Base-by-base conservation (phyloP, 1,140 invertebrate genomes). In the Drosophila arizonae region DNA sequence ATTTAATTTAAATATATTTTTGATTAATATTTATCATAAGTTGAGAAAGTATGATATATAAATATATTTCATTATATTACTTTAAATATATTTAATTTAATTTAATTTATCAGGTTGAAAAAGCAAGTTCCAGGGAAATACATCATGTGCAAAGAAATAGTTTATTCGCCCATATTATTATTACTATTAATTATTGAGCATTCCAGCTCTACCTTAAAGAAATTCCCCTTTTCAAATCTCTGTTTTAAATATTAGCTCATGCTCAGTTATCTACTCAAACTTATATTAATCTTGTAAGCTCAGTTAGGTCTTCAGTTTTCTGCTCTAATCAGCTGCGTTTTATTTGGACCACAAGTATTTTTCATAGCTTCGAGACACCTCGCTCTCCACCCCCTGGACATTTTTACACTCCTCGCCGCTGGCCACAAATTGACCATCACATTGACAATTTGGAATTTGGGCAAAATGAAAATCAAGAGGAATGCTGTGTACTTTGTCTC, bases 401-500 rank as follows among this genome's bases (percentile, higher is more conserved):
- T 39, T 66, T 39, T 43, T 50, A 11, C 41, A 36, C 54, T 61
- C n/a, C 26, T 21, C 3, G 33, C 41, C 48, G 30, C 11, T 36
- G 46, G 56, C 76, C 82, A 50, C 82, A 87, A 88, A 88, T 86
- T 87, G 82, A 86, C 82, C 82, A 80, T 67, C 79, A 66, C 68
- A 79, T 81, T 72, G 71, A 76, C 82, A 76, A 86, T 81, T 86
- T 86, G 81, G 74, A 74, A 79, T 82, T 79, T 64, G 81, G 57
- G 69, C 43, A 77, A 67, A 36, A 60, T 54, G 50, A 54, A 81
- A 85, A 81, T 86, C 82, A 85, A 87, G 79, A 88, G 60, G 87
- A 86, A 86, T 86, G 82, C 74, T 87, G 75, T 86, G 82, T 86
- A 79, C 82, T 86, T 86, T 86, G 76, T 86, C 82, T 86, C 84